Percentiles rank a stretch among this genome's conserved stretches.
Conservation (phyloP, 2,888 invertebrate species). For the Aproaerema taeniolella region DNA sequence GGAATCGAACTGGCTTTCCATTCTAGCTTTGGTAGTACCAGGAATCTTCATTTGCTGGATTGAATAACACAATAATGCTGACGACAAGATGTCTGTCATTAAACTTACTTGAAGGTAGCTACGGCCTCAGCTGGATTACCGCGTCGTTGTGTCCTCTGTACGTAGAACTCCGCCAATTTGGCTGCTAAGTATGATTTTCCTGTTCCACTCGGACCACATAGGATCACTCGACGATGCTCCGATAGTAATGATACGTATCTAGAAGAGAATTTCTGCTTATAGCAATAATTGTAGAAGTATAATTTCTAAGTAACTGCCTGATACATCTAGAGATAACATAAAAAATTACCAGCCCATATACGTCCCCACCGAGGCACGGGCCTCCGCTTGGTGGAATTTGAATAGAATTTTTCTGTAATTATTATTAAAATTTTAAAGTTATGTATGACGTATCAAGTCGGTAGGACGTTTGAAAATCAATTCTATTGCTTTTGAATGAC, state of each 20-base stretch:
- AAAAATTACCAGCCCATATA: background rate
- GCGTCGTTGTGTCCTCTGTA: slow-evolving; percentile 86
- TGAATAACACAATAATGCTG: no score
- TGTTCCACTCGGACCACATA: slow-evolving; percentile 97
- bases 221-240: slow-evolving; percentile 94
- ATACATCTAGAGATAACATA: background rate
- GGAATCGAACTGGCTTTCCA: no score
- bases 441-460: no score
- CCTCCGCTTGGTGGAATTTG: no score
- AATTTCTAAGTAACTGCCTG: background rate
- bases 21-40: no score
- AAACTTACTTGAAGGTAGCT: slow-evolving; percentile 93
- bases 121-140: slow-evolving; percentile 93
- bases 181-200: slow-evolving; percentile 98
- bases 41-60: no score
- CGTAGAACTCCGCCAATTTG: slow-evolving; percentile 95
- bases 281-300: background rate
- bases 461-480: no score
- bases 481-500: no score
- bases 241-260: slow-evolving; percentile 90
- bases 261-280: slow-evolving; percentile 4
- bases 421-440: no score
- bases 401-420: no score
- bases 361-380: background rate
- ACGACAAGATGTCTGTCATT: no score